phyloP scores from a whole-genome alignment of 2,888 invertebrate species.

The Cerastis leucographa region DNA sequence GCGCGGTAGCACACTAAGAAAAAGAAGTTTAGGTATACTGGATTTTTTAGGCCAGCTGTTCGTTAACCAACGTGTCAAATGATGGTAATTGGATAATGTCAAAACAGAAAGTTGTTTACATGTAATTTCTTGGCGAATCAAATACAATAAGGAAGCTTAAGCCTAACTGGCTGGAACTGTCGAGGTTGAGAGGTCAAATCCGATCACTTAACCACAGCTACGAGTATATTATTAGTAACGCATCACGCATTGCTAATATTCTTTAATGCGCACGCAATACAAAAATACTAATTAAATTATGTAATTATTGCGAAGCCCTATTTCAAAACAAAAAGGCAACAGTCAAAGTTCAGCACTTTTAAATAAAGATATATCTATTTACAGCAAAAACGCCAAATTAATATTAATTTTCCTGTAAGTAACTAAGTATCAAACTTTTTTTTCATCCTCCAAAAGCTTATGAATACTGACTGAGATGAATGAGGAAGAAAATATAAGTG shows the following conservation, averaged over 20 bases:
- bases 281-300: neutral
- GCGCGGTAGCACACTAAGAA: neutral
- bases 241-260: slow-evolving; percentile 41
- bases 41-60: neutral
- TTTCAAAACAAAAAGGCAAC: neutral
- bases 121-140: slow-evolving; percentile 28
- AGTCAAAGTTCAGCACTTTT: slow-evolving; percentile 13
- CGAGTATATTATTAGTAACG: slow-evolving; percentile 38
- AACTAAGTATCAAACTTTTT: slow-evolving; percentile 77
- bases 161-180: slow-evolving; percentile 13
- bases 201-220: slow-evolving; percentile 11
- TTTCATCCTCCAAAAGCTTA: slow-evolving; percentile 73
- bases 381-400: slow-evolving; percentile 69
- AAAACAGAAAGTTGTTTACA: slow-evolving; percentile 30
- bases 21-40: neutral
- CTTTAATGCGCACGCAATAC: neutral
- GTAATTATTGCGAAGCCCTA: slow-evolving; percentile 2
- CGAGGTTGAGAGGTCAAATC: slow-evolving; percentile 50
- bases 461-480: slow-evolving; percentile 86
- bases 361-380: slow-evolving; percentile 72
- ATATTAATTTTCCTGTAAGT: slow-evolving; percentile 73
- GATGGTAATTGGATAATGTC: neutral
- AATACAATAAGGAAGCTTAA: slow-evolving; percentile 44
- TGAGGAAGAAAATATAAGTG: slow-evolving; percentile 83
- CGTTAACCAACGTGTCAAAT: slow-evolving; percentile 2